A percentile compares a stretch with the other conserved stretches of the same genome.
These are phyloP conservation scores for Notolepis coatsorum DNA, from an alignment of 2,797 vertebrate species.

Conservation along the genomic window DNA sequence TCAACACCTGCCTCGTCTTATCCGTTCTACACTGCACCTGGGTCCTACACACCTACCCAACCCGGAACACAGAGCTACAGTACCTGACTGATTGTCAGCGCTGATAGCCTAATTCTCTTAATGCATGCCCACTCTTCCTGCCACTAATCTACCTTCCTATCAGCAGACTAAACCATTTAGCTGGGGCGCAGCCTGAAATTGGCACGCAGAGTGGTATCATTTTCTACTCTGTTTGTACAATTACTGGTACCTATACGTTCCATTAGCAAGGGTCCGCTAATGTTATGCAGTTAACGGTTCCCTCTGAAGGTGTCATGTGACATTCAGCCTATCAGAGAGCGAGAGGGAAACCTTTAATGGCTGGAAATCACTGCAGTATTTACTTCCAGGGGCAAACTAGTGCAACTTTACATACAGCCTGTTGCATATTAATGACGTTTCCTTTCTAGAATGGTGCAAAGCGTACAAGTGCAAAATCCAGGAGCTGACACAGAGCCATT, in stretches of 20 bases:
- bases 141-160: background rate
- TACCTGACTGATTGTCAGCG: slow-evolving; percentile 15
- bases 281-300: slow-evolving; percentile 29
- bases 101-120: slow-evolving; percentile 6
- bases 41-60: no score
- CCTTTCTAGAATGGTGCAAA: slow-evolving; percentile 19
- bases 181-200: background rate
- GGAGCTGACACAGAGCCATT: background rate
- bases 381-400: slow-evolving; percentile 4
- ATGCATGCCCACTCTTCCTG: slow-evolving; percentile 11
- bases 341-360: slow-evolving; percentile 61
- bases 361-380: slow-evolving; percentile 67
- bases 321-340: slow-evolving; percentile 24
- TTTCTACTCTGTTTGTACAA: background rate
- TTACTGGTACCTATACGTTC: background rate
- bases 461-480: background rate
- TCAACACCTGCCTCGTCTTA: no score
- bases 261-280: background rate
- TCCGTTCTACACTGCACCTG: no score
- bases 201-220: background rate
- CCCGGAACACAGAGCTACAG: no score
- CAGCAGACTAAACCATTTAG: slow-evolving; percentile 6
- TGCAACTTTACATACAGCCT: slow-evolving; percentile 37
- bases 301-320: slow-evolving; percentile 60
- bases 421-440: slow-evolving; percentile 5